Percentiles rank a stretch among this genome's conserved stretches.
phyloP scores from a whole-genome alignment of 2,113 vertebrate genomes.

The Xiphophorus couchianus region DNA sequence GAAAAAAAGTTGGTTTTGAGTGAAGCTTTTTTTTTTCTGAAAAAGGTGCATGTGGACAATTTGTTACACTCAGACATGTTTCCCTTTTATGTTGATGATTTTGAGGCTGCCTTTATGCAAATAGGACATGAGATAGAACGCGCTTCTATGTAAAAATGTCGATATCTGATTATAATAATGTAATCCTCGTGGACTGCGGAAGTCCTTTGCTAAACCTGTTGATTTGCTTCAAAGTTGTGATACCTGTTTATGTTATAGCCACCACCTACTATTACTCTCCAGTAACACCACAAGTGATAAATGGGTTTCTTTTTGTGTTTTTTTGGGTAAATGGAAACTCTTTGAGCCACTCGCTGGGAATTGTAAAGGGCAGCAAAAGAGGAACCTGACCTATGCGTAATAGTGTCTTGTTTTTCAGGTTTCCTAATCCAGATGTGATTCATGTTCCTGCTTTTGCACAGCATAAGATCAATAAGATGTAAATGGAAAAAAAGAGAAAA shows the following conservation, averaged over 20 bases:
- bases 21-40: neutral
- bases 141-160: neutral
- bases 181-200: no score
- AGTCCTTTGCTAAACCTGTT: neutral
- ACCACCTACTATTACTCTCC: neutral
- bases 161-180: no score
- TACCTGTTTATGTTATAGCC: neutral
- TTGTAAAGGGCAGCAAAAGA: conserved; percentile 4
- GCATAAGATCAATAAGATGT: neutral
- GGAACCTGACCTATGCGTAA: conserved; percentile 29
- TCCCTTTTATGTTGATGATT: neutral
- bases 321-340: no score
- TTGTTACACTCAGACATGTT: neutral
- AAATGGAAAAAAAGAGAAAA: neutral
- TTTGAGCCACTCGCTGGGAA: conserved; percentile 46
- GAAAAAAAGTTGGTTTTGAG: neutral
- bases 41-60: neutral
- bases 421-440: conserved; percentile 18
- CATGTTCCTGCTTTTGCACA: neutral
- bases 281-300: no score
- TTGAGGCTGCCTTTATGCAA: neutral
- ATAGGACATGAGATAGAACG: neutral
- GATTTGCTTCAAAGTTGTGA: neutral
- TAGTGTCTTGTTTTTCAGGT: conserved; percentile 13
- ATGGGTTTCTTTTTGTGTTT: no score